Evolutionary conservation across 2,113 vertebrate genomes (phyloP).

Genomic region (Campylorhamphus procurvoides): DNA sequence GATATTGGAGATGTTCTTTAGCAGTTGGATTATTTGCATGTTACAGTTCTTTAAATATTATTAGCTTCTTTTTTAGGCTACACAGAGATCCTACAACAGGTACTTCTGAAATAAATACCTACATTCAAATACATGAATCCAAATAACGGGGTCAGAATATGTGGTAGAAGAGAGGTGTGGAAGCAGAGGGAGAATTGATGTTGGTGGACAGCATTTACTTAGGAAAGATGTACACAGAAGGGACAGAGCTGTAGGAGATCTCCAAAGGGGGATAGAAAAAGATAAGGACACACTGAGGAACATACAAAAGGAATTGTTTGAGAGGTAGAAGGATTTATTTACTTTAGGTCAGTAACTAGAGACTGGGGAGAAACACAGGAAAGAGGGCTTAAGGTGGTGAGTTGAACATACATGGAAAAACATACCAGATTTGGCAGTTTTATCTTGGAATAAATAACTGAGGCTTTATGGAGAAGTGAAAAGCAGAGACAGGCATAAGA

Average conservation of each 20-base stretch:
- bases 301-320: background rate
- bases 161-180: background rate
- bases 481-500: background rate
- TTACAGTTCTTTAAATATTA: background rate
- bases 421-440: background rate
- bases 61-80: background rate
- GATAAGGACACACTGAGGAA: background rate
- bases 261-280: background rate
- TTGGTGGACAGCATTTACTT: background rate
- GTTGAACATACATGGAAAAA: background rate
- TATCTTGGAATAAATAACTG: background rate
- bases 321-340: background rate
- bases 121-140: background rate
- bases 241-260: background rate
- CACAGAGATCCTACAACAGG: background rate
- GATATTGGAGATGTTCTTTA: background rate
- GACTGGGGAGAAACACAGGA: background rate
- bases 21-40: background rate
- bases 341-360: background rate
- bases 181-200: background rate
- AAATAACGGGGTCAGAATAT: background rate
- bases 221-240: background rate
- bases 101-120: background rate
- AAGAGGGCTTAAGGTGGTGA: background rate
- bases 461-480: background rate